Evolutionary conservation across 2,113 vertebrate genomes (phyloP), one percentile per base, ranked within the genome.

Genomic region (Heterochromis multidens): DNA sequence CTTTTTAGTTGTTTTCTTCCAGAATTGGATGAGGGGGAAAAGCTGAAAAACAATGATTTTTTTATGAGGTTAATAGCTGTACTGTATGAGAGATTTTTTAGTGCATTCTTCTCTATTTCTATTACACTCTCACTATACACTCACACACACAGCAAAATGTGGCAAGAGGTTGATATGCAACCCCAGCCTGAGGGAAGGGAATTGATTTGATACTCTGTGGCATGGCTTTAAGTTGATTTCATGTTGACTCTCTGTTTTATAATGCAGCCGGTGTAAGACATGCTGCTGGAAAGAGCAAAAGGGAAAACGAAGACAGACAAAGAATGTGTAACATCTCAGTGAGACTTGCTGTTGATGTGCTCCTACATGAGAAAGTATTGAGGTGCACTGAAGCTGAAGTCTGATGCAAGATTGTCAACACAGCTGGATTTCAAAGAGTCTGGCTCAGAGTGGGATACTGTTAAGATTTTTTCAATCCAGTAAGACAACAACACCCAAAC

Each of bases 391-490:
- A 70, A 77, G 79, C 85, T 10, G 77, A 86, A 88, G 65, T 72
- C 86, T 91, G 87, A 94, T 3, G 79, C 79, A 88, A 84, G 76
- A 87, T 80, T 87, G 88, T 93, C 92, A 93, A 87, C 88, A 81
- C 81, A 86, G 91, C 87, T 90, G 90, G 87, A 84, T 91, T 87
- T 91, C 82, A 91, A 88, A 91, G 81, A 63, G 56, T 54, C 31
- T 58, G 81, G 23, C 76, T 83, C 21, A 13, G 61, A 81, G 56
- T 49, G 37, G 2, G 78, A 85, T 62, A 23, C 56, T 76, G 81
- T 79, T 21, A n/a, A 81, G 72, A 59, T 67, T 60, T 33, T 29
- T 7, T 40, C 13, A 76, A 31, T 27, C 7, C 9, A 43, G 23
- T 11, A 70, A 33, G 43, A 25, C 49, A 21, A 25, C 49, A 21